Evolutionary conservation across 2,113 vertebrate species (phyloP), one percentile per base, ranked within the genome.

Genomic region (Anthoscopus minutus): DNA sequence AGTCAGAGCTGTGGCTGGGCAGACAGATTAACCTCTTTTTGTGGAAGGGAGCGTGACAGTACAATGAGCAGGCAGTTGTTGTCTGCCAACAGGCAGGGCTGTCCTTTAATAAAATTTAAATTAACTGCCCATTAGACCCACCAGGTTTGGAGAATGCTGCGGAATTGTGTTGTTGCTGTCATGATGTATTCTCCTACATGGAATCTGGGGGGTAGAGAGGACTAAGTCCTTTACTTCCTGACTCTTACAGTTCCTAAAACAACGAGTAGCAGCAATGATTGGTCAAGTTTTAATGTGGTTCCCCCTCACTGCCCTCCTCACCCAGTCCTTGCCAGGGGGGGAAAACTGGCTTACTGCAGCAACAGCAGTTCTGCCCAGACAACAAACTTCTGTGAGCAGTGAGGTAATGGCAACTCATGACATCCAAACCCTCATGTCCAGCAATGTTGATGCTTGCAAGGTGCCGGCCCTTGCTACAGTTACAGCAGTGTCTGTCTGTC

Each of bases 311-410:
- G n/a, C 27, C 28, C 42, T 89, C 58, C 33, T 16, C n/a, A 42
- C 13, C 2, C 42, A 44, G 45, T 15, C 37, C 25, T 69, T 1
- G 5, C 13, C 0, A n/a, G 0, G 2, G 31, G 23, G 24, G 51
- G 13, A 80, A 30, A 74, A 24, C 40, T 72, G 61, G 27, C 40
- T n/a, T 35, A 35, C 33, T 7, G 3, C 77, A 89, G 71, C 21
- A 25, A 7, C 61, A 74, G n/a, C 70, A 74, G 10, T 22, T 74
- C 69, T 67, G 45, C 45, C 30, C 61, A 81, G 69, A 47, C 30
- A 70, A 27, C 64, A 70, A 85, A 51, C 17, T 69, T 60, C 61
- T 71, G 48, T 44, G 62, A 91, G 65, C 61, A 89, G 48, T 1
- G 3, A 92, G 67, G 57, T 82, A 30, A 24, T 7, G 22, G 22